Conservation (phyloP, 1,140 invertebrate species). For the Drosophila arizonae region DNA sequence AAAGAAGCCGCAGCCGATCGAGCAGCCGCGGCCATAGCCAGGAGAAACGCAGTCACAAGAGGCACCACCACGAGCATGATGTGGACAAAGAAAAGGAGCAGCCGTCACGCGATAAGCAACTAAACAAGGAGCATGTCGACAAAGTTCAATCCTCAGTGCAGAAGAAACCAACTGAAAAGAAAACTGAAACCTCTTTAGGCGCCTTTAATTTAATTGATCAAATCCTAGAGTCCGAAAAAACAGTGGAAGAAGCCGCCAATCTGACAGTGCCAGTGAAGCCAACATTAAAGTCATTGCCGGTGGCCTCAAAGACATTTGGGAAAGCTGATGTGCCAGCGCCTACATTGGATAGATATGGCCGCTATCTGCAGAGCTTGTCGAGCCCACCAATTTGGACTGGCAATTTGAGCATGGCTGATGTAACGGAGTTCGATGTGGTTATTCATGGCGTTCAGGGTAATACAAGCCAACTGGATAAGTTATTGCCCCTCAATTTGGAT, state of each 20-base stretch:
- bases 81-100: constrained; percentile 42
- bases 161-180: constrained; percentile 57
- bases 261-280: constrained; percentile 52
- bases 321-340: constrained; percentile 11
- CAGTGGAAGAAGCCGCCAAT: constrained; percentile 71
- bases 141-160: constrained; percentile 4
- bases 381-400: constrained; percentile 90
- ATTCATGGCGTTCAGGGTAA: constrained; percentile 89
- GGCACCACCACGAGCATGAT: constrained; percentile 77
- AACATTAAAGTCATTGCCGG: constrained; percentile 5
- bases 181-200: constrained; percentile 18
- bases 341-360: constrained; percentile 46
- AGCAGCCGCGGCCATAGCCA: constrained; percentile 64
- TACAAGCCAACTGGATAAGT: constrained; percentile 87
- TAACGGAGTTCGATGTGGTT: constrained; percentile 93
- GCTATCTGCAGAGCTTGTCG: constrained; percentile 59
- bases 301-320: constrained; percentile 2
- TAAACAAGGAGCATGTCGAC: constrained; percentile 31
- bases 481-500: constrained; percentile 91
- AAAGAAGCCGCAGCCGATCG: constrained; percentile 76
- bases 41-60: constrained; percentile 76
- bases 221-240: constrained; percentile 78
- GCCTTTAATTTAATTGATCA: constrained; percentile 74
- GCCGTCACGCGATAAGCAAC: constrained; percentile 30
- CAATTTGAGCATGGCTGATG: constrained; percentile 94